These are phyloP conservation scores for Brachyalestes nurse DNA, from an alignment of 2,797 vertebrate genomes.

Conservation along the genomic window DNA sequence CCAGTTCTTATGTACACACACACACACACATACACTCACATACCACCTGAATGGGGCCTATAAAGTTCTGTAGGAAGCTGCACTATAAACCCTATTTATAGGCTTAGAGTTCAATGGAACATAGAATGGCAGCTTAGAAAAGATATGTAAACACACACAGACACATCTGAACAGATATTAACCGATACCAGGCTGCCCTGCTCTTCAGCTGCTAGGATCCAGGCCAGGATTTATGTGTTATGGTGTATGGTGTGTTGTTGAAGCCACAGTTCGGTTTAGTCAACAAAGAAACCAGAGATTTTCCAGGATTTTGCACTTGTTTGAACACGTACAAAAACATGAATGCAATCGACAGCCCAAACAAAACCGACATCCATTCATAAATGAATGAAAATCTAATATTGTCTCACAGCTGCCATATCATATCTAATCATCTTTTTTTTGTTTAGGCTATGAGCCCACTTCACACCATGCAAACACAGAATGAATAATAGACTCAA, in stretches of 20 bases:
- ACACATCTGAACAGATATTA: background rate
- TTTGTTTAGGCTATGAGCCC: too few relatives aligned
- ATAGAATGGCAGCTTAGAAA: background rate
- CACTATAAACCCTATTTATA: constrained; percentile 10
- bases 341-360: background rate
- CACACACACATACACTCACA: background rate
- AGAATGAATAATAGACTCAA: too few relatives aligned
- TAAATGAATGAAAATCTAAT: background rate
- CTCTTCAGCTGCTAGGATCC: background rate
- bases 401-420: background rate
- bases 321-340: constrained; percentile 1
- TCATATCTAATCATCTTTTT: background rate
- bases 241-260: background rate
- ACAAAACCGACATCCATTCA: constrained; percentile 4
- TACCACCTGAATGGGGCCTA: constrained; percentile 8
- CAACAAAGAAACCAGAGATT: constrained; percentile 3
- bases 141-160: background rate
- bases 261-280: background rate
- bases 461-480: too few relatives aligned
- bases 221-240: constrained; percentile 9
- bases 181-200: background rate
- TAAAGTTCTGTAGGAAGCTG: constrained; percentile 18
- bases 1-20: constrained; percentile 1
- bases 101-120: constrained; percentile 14
- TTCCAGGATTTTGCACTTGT: background rate